A percentile compares a stretch with the other conserved stretches of the same genome.
phyloP scores from a whole-genome alignment of 2,888 invertebrate genomes.

The Caenorhabditis plicata region DNA sequence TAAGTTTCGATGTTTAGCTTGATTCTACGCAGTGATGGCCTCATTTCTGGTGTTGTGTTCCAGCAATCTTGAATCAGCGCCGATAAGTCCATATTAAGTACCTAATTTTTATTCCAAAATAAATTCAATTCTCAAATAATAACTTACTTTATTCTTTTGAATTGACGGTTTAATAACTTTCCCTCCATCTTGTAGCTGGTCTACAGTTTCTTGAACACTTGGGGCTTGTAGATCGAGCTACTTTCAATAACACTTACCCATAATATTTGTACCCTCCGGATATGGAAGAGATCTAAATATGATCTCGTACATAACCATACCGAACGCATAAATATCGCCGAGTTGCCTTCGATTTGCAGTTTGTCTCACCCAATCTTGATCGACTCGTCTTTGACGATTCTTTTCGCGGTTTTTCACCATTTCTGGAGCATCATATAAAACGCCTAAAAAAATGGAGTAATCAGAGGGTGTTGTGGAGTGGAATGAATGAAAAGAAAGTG shows the following conservation, averaged over 20 bases:
- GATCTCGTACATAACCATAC: constrained; percentile 60
- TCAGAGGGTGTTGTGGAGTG: background rate
- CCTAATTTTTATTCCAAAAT: too few relatives aligned
- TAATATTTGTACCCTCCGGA: constrained; percentile 50
- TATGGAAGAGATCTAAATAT: constrained; percentile 60
- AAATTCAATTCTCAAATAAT: too few relatives aligned
- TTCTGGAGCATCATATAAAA: constrained; percentile 62
- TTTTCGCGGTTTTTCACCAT: constrained; percentile 61
- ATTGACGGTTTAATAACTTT: constrained; percentile 54
- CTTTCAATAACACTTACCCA: constrained; percentile 25
- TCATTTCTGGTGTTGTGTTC: constrained; percentile 53
- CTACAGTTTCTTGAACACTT: constrained; percentile 40
- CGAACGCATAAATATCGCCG: constrained; percentile 63
- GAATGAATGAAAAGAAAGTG: background rate
- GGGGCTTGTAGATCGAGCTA: background rate
- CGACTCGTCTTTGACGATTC: constrained; percentile 49
- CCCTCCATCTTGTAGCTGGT: constrained; percentile 46
- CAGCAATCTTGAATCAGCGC: constrained; percentile 52
- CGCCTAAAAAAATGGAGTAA: too few relatives aligned
- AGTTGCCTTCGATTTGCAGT: constrained; percentile 42
- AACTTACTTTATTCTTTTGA: constrained; percentile 52
- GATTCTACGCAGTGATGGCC: constrained; percentile 54
- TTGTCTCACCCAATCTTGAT: constrained; percentile 48
- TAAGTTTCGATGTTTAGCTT: constrained; percentile 57
- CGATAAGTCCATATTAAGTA: constrained; percentile 42